Evolutionary conservation across 2,888 invertebrate species (phyloP), one percentile per base, ranked within the genome.

Genomic region (Silvanus unidentatus): DNA sequence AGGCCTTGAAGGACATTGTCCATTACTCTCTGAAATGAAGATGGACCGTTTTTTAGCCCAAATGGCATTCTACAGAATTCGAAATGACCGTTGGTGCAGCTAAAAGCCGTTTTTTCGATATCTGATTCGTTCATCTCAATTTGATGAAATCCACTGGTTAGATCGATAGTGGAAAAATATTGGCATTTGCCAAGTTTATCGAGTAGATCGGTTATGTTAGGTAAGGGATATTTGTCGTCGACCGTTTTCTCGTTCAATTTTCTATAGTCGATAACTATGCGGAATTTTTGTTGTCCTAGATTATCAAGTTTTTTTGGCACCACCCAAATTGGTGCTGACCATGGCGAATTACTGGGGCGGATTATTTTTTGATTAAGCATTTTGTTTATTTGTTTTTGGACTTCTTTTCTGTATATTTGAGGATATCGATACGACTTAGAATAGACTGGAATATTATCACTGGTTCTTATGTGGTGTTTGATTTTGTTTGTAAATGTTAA

Each of bases 161-260:
- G 29, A 48, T 62, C 57, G 13, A 60, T 38, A 1, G 50, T 57
- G 1, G 57, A 43, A 41, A 57, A 62, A 43, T 59, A 58, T 30
- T 58, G 43, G 39, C 55, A 55, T 41, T 52, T 48, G 1, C 64
- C 64, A 16, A 65, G 37, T 44, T 62, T 57, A 35, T 66, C 62
- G 15, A 67, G 43, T 3, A 66, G 51, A 11, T 66, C 62, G 2
- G 52, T 48, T 9, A 68, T 61, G 34, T 62, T 58, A 48, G 55
- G 63, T 15, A 65, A 45, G 1, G 59, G 62, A 16, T 62, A 65
- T 48, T 49, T 55, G 42, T 66, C 63, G 14, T 54, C 53, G 5
- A 47, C 39, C 12, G 45, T 50, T 16, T 43, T 44, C 29, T 46
- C 43, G 36, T 52, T 54, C 8, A 52, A 5, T 29, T 45, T 45